A percentile compares a stretch with the other conserved stretches of the same genome.
phyloP scores from a whole-genome alignment of 1,140 invertebrate species.

The Eciton burchellii region DNA sequence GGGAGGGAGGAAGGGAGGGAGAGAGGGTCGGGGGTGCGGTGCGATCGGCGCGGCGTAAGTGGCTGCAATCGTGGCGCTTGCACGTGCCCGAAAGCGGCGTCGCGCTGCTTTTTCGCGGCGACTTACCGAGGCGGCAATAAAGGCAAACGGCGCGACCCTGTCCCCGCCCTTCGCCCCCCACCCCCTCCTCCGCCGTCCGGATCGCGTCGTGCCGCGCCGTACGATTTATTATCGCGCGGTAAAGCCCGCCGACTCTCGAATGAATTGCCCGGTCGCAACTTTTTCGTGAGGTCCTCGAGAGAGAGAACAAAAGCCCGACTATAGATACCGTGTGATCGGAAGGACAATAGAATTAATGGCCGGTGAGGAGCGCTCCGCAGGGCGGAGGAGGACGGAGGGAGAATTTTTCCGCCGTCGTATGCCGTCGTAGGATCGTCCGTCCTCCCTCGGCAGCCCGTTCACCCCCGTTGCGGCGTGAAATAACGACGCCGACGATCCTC shows the following conservation, averaged over 20 bases:
- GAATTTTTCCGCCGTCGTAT: conserved; percentile 66
- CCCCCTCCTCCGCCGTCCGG: too few relatives aligned
- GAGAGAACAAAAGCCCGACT: conserved; percentile 69
- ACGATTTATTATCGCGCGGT: conserved; percentile 67
- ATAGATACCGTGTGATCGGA: conserved; percentile 72
- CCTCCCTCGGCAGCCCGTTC: background rate
- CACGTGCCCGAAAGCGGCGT: conserved; percentile 43
- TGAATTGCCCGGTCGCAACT: conserved; percentile 70
- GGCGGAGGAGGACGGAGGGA: background rate
- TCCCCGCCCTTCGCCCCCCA: too few relatives aligned
- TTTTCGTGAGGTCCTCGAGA: conserved; percentile 70
- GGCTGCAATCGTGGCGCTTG: conserved; percentile 28
- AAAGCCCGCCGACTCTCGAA: conserved; percentile 63
- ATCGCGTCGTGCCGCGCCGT: conserved; percentile 16
- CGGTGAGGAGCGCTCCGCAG: conserved; percentile 39
- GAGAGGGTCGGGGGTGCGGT: too few relatives aligned
- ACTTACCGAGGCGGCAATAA: conserved; percentile 52
- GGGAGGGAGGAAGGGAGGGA: too few relatives aligned
- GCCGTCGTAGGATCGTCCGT: conserved; percentile 36
- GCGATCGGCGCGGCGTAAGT: conserved; percentile 45
- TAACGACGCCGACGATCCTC: conserved; percentile 54
- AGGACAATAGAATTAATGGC: conserved; percentile 75
- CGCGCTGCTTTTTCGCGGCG: conserved; percentile 42
- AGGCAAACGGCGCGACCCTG: conserved; percentile 44
- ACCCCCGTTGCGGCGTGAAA: conserved; percentile 49